Percentiles rank a stretch among this genome's conserved stretches.
Conservation (phyloP, 2,888 invertebrate genomes). For the Campopleginae sp. region DNA sequence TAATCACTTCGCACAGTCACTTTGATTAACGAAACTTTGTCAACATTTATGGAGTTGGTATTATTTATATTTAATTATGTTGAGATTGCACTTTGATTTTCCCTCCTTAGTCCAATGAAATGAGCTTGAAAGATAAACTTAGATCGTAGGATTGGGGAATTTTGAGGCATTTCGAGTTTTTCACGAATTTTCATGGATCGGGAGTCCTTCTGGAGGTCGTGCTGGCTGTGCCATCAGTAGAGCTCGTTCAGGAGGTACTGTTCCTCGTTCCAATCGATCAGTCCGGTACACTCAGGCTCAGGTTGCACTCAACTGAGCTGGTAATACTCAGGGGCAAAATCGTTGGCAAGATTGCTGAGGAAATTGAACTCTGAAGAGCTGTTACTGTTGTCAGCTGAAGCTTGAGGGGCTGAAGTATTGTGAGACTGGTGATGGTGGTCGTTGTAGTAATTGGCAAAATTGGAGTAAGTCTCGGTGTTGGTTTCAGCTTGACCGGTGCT, state of each 20-base stretch:
- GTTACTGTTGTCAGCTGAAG: conserved; percentile 92
- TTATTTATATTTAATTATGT: conserved; percentile 15
- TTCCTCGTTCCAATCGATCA: conserved; percentile 82
- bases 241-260: conserved; percentile 81
- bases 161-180: neutral
- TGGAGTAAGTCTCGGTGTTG: conserved; percentile 88
- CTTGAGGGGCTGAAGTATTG: conserved; percentile 85
- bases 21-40: conserved; percentile 44
- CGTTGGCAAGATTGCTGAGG: conserved; percentile 95
- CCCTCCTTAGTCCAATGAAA: conserved; percentile 33
- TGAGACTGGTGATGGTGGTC: conserved; percentile 78
- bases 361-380: conserved; percentile 98
- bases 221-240: conserved; percentile 73
- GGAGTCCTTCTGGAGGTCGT: conserved; percentile 1
- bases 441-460: conserved; percentile 89
- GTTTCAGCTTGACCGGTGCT: conserved; percentile 86
- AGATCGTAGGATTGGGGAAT: neutral
- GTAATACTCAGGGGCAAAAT: conserved; percentile 97
- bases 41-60: conserved; percentile 3
- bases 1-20: conserved; percentile 52
- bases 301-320: conserved; percentile 87
- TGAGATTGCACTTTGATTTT: conserved; percentile 66
- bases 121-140: neutral
- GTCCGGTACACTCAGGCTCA: conserved; percentile 77
- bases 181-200: neutral